Percentiles rank a stretch among this genome's conserved stretches.
These are phyloP conservation scores for Hirtodrosophila histrioides DNA, from an alignment of 2,888 invertebrate genomes.

Conservation along the genomic window DNA sequence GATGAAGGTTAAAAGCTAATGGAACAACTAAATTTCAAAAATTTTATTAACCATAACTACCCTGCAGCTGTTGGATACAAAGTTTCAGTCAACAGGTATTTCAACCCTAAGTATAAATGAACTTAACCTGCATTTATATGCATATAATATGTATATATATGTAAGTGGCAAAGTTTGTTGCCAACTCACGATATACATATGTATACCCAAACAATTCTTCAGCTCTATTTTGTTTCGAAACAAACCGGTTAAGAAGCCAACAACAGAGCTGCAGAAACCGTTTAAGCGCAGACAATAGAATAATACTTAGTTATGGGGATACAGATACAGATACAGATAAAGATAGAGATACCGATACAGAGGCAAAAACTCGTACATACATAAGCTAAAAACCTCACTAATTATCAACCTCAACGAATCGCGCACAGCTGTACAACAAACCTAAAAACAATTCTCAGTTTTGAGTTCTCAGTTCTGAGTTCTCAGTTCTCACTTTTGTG, in stretches of 20 bases:
- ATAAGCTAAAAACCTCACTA: slow-evolving; percentile 36
- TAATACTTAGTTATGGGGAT: slow-evolving; percentile 8
- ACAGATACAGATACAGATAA: slow-evolving; percentile 15
- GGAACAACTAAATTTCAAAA: too few species aligned
- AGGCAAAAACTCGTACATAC: slow-evolving; percentile 3
- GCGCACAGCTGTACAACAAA: slow-evolving; percentile 54
- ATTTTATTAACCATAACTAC: too few species aligned
- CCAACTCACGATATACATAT: slow-evolving; percentile 26
- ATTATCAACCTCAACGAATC: slow-evolving; percentile 62
- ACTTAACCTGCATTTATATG: slow-evolving; percentile 20
- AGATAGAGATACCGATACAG: slow-evolving; percentile 7
- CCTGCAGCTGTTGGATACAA: too few species aligned
- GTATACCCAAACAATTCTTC: slow-evolving; percentile 38
- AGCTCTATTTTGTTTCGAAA: slow-evolving; percentile 66
- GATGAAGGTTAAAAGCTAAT: too few species aligned
- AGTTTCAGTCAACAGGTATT: slow-evolving; percentile 29
- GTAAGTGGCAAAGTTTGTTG: slow-evolving; percentile 35
- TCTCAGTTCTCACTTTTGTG: slow-evolving; percentile 36
- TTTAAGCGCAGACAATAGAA: slow-evolving; percentile 61
- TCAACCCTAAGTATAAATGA: slow-evolving; percentile 33
- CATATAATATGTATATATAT: slow-evolving; percentile 12
- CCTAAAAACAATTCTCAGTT: slow-evolving; percentile 6
- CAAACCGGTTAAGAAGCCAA: slow-evolving; percentile 66
- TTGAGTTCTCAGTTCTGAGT: slow-evolving; percentile 31
- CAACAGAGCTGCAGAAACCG: slow-evolving; percentile 48